A percentile compares a stretch with the other conserved stretches of the same genome.
These are phyloP conservation scores for Herpailurus yagouaroundi DNA, from an alignment of 2,113 vertebrate genomes.

Conservation along the genomic window DNA sequence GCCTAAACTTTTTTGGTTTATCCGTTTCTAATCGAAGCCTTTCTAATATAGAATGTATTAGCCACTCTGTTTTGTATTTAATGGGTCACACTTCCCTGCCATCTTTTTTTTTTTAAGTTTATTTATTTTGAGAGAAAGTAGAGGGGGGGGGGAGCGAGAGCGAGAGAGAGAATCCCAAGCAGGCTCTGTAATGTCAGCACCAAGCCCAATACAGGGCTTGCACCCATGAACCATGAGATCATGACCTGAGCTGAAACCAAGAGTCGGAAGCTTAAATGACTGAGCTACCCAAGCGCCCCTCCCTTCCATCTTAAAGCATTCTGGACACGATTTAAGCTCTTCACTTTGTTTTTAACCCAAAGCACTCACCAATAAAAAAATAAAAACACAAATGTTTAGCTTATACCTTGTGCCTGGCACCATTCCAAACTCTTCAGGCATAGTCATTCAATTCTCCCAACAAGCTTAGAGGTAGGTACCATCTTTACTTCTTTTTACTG, in stretches of 20 bases:
- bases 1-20: background rate
- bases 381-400: background rate
- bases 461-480: background rate
- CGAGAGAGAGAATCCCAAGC: no score
- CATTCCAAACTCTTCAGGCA: background rate
- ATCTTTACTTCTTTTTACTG: background rate
- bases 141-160: no score
- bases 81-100: background rate
- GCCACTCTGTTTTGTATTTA: constrained; percentile 5
- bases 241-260: no score
- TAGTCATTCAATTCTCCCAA: constrained; percentile 30
- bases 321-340: background rate
- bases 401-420: background rate
- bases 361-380: background rate
- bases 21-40: background rate
- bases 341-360: background rate
- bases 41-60: background rate
- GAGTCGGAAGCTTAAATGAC: no score
- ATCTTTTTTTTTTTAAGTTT: background rate
- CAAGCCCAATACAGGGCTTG: no score
- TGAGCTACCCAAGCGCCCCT: no score
- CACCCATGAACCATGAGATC: no score
- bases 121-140: no score
- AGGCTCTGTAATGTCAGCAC: no score
- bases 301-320: constrained; percentile 25